A percentile compares a stretch with the other conserved stretches of the same genome.
Evolutionary conservation across 2,113 vertebrate genomes (phyloP).

Genomic region (Shinisaurus crocodilurus): DNA sequence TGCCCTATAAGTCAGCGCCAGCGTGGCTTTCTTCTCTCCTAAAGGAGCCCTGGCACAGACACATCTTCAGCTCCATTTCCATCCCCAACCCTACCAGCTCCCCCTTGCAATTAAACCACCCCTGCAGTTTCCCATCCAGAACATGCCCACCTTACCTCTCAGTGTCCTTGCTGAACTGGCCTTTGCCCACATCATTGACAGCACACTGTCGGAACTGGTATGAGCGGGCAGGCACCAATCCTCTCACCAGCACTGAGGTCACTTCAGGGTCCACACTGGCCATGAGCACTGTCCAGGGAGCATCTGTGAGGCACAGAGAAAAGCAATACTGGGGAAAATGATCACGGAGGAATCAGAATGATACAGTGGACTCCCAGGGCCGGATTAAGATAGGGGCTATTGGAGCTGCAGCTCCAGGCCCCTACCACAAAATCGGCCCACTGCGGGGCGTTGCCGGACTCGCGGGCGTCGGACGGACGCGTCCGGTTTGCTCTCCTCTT

Average conservation of each 20-base stretch:
- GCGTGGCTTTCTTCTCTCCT: background rate
- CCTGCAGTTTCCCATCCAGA: rapidly evolving
- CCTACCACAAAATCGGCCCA: too few species aligned
- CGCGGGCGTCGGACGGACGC: too few species aligned
- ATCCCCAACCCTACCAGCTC: background rate
- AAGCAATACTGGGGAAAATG: background rate
- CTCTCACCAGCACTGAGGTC: constrained; percentile 83
- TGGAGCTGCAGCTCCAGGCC: too few species aligned
- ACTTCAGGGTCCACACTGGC: constrained; percentile 89
- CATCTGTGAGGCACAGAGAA: constrained; percentile 73
- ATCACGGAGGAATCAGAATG: background rate
- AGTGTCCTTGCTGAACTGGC: constrained; percentile 96
- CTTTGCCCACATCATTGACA: constrained; percentile 93
- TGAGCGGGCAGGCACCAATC: constrained; percentile 91
- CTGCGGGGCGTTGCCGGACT: too few species aligned
- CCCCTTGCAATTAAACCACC: background rate
- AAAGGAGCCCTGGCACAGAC: background rate
- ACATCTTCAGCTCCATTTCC: background rate
- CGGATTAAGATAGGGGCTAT: too few species aligned
- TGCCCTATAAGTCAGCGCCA: background rate
- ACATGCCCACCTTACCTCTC: constrained; percentile 84
- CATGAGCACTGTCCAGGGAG: constrained; percentile 92
- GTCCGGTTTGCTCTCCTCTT: too few species aligned
- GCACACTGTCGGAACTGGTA: constrained; percentile 98
- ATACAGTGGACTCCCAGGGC: too few species aligned